A percentile compares a stretch with the other conserved stretches of the same genome.
Conservation (phyloP, 2,113 vertebrate species). For the Hiodon alosoides region DNA sequence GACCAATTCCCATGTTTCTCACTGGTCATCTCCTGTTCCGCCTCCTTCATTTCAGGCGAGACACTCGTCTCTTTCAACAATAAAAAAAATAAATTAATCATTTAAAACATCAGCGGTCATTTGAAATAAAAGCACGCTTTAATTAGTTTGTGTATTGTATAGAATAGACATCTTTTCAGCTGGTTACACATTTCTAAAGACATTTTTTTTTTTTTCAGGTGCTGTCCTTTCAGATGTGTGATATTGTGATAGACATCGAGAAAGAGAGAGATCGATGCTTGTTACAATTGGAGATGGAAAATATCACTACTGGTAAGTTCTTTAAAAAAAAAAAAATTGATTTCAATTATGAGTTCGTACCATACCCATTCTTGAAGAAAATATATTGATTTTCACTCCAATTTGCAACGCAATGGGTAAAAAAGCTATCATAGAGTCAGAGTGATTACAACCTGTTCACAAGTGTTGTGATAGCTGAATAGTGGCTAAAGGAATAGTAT, state of each 20-base stretch:
- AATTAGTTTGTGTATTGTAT: background rate
- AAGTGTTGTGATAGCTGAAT: too few species aligned
- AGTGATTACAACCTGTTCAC: too few species aligned
- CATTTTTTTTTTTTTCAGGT: conserved; percentile 40
- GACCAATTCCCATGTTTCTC: background rate
- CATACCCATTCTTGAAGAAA: too few species aligned
- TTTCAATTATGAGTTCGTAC: too few species aligned
- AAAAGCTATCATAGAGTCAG: too few species aligned
- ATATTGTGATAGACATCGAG: conserved; percentile 46
- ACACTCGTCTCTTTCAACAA: background rate
- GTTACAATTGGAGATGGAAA: conserved; percentile 38
- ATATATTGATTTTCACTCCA: too few species aligned
- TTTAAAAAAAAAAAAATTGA: too few species aligned
- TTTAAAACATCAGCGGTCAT: background rate
- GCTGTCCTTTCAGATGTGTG: conserved; percentile 47
- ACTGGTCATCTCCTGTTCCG: background rate
- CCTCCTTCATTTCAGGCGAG: background rate
- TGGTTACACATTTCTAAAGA: background rate
- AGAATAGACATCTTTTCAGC: background rate
- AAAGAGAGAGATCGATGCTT: conserved; percentile 42
- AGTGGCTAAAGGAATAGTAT: too few species aligned
- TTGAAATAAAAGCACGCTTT: background rate
- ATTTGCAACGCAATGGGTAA: too few species aligned
- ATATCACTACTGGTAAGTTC: conserved; percentile 50
- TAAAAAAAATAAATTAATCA: background rate